phyloP scores from a whole-genome alignment of 2,797 vertebrate species.

The Tarsius wallacei region DNA sequence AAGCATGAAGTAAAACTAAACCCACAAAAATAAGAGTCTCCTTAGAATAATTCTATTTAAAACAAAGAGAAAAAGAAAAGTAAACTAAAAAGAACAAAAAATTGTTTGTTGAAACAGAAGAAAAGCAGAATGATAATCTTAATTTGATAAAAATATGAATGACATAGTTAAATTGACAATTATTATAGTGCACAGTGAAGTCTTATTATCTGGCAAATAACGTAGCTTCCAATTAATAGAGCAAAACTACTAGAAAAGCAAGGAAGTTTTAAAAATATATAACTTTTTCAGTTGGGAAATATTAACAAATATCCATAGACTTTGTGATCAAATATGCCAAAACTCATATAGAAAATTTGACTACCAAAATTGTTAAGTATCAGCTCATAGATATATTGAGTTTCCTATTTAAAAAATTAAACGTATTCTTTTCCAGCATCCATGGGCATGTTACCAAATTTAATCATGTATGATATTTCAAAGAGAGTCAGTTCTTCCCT shows the following conservation, averaged over 20 bases:
- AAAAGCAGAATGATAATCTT: not conserved
- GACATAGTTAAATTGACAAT: not conserved
- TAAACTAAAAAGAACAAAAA: not conserved
- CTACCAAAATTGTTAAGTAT: not conserved
- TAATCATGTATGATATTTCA: not conserved
- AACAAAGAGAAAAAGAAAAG: not conserved
- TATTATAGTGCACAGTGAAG: not conserved
- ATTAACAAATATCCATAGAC: not conserved
- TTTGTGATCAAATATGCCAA: not conserved
- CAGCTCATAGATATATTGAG: not conserved
- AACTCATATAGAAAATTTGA: not conserved
- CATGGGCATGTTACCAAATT: not conserved
- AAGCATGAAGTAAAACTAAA: conserved; percentile 40
- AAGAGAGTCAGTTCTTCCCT: not conserved
- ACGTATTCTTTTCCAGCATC: not conserved
- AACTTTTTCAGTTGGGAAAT: not conserved
- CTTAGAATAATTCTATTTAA: conserved; percentile 21
- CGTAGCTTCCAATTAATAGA: not conserved
- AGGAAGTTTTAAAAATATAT: not conserved
- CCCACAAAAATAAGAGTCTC: not conserved
- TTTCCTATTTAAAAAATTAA: conserved; percentile 18
- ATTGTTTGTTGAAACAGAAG: not conserved
- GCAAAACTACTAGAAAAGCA: not conserved
- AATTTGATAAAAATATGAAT: conserved; percentile 31
- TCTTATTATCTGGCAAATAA: not conserved